Conservation (phyloP, 2,797 vertebrate genomes). For the Lutjanus argentimaculatus region DNA sequence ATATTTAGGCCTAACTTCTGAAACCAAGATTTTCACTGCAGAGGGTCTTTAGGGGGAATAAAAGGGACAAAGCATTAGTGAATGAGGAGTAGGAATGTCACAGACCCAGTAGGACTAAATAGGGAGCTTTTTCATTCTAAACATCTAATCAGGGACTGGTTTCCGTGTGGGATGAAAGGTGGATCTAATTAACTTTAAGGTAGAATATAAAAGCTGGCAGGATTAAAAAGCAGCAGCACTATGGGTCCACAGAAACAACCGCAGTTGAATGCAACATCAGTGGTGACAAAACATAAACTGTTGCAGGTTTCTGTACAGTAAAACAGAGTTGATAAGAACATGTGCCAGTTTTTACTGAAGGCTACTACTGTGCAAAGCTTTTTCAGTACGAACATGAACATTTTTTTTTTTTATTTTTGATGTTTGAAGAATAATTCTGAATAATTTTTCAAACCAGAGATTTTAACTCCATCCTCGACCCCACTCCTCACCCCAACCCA, state of each 20-base stretch:
- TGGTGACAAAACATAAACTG: conserved; percentile 9
- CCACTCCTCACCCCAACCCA: too few relatives aligned
- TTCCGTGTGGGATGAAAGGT: conserved; percentile 52
- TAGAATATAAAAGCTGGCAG: conserved; percentile 21
- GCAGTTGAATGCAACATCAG: conserved; percentile 25
- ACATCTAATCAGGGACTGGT: conserved; percentile 50
- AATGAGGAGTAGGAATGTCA: conserved; percentile 23
- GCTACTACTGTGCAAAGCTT: background rate
- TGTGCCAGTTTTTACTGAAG: background rate
- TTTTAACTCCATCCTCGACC: conserved; percentile 9
- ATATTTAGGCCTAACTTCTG: background rate
- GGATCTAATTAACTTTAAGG: conserved; percentile 56
- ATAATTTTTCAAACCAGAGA: background rate
- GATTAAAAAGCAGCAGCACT: conserved; percentile 27
- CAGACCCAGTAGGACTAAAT: conserved; percentile 32
- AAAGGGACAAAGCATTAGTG: conserved; percentile 28
- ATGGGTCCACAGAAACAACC: conserved; percentile 18
- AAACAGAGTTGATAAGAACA: background rate
- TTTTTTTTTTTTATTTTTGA: conserved; percentile 3
- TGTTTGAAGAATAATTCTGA: conserved; percentile 30
- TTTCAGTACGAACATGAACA: background rate
- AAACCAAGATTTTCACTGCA: background rate
- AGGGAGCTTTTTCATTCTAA: conserved; percentile 44
- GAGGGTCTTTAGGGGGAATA: background rate
- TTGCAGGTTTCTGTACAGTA: background rate